Conservation (phyloP, 2,888 invertebrate species). For the Petrolisthes cinctipes region DNA sequence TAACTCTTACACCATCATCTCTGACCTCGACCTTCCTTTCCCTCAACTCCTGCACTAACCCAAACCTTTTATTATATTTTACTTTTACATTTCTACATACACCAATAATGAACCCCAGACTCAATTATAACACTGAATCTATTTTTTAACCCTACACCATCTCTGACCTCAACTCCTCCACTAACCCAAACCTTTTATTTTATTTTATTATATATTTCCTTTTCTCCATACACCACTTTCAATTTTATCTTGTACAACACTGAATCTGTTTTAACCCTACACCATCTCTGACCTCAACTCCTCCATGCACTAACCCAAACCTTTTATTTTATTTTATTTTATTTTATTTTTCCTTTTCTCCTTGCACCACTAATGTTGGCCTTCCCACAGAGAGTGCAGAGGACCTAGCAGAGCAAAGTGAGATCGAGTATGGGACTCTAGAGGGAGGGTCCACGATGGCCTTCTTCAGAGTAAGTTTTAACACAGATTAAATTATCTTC, state of each 20-base stretch:
- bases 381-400: constrained; percentile 66
- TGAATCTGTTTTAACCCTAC: background rate
- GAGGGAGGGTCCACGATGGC: constrained; percentile 96
- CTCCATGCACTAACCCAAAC: background rate
- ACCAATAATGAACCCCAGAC: no score
- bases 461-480: constrained; percentile 87
- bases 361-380: background rate
- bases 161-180: background rate
- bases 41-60: background rate
- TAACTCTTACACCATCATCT: no score
- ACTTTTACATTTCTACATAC: background rate
- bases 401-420: constrained; percentile 69
- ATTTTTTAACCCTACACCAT: background rate
- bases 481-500: background rate
- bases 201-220: background rate
- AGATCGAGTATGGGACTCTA: constrained; percentile 93
- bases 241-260: background rate
- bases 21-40: no score
- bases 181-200: background rate
- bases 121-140: background rate
- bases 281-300: background rate
- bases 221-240: background rate
- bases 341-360: background rate
- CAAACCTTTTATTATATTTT: background rate
- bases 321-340: background rate